These are phyloP conservation scores for Nomada flava DNA, from an alignment of 2,888 invertebrate genomes.

Conservation along the genomic window DNA sequence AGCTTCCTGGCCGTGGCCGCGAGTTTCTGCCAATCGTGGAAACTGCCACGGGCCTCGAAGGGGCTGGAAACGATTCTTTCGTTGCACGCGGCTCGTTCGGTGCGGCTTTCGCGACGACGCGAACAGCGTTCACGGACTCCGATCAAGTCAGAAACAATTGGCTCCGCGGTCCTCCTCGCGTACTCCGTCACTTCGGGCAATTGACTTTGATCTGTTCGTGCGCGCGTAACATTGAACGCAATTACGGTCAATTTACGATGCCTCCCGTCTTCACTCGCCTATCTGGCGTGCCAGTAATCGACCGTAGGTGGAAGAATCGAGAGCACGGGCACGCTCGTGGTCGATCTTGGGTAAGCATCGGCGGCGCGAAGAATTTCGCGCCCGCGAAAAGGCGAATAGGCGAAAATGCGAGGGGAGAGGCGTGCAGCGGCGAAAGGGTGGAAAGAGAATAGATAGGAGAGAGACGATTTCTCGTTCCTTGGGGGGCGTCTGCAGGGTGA, in stretches of 20 bases:
- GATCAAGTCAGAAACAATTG: slow-evolving; percentile 61
- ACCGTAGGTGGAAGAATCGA: slow-evolving; percentile 58
- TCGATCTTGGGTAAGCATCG: slow-evolving; percentile 63
- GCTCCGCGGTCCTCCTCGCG: slow-evolving; percentile 68
- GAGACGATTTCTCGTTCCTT: slow-evolving; percentile 50
- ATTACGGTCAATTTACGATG: slow-evolving; percentile 82
- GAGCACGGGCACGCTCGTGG: slow-evolving; percentile 16
- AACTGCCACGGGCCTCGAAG: neutral
- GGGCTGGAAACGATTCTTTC: no score
- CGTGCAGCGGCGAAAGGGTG: neutral
- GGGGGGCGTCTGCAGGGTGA: slow-evolving; percentile 33
- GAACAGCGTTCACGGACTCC: slow-evolving; percentile 2
- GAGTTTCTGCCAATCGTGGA: neutral
- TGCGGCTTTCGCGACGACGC: slow-evolving; percentile 19
- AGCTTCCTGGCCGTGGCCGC: neutral
- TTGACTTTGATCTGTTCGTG: slow-evolving; percentile 82
- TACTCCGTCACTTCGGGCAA: slow-evolving; percentile 78
- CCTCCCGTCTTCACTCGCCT: slow-evolving; percentile 56
- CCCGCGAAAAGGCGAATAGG: slow-evolving; percentile 1
- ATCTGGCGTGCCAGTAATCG: slow-evolving; percentile 51
- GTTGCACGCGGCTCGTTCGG: neutral
- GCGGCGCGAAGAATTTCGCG: neutral
- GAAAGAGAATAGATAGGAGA: slow-evolving; percentile 33
- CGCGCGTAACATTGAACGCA: slow-evolving; percentile 82
- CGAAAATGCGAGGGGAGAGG: neutral